Conservation (phyloP, 2,888 invertebrate genomes). For the Diploptera punctata region DNA sequence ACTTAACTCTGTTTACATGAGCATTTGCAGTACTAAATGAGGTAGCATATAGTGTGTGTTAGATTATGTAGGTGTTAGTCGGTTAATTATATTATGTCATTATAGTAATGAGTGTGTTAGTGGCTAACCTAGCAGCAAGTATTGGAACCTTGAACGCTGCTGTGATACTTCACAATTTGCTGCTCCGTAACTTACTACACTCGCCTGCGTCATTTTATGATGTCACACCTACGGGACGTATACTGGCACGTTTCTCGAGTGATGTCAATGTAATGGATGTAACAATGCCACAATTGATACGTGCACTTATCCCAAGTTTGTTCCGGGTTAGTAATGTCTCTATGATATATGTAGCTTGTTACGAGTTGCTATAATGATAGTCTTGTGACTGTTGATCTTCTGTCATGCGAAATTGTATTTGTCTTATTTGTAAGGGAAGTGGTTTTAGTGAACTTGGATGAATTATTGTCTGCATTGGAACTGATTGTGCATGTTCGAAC, state of each 20-base stretch:
- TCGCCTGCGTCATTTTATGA: constrained; percentile 74
- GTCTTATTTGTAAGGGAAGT: too few species aligned
- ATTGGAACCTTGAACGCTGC: constrained; percentile 67
- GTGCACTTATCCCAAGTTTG: not conserved
- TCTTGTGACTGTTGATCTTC: too few species aligned
- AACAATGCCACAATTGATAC: constrained; percentile 50
- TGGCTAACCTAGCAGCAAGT: constrained; percentile 63
- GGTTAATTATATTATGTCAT: too few species aligned
- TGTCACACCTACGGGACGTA: constrained; percentile 77
- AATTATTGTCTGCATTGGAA: too few species aligned
- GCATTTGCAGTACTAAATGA: too few species aligned
- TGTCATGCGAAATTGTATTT: too few species aligned
- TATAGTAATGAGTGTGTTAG: constrained; percentile 59
- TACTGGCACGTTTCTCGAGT: constrained; percentile 68
- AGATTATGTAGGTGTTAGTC: too few species aligned
- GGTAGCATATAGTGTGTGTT: too few species aligned
- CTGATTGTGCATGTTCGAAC: too few species aligned
- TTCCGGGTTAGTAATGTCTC: not conserved
- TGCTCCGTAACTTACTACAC: constrained; percentile 66
- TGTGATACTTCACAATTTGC: constrained; percentile 62
- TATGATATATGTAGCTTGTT: too few species aligned
- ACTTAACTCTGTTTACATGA: too few species aligned
- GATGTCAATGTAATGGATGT: constrained; percentile 65
- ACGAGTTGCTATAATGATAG: not conserved
- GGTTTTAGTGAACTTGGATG: too few species aligned